A percentile compares a stretch with the other conserved stretches of the same genome.
phyloP scores from a whole-genome alignment of 2,888 invertebrate genomes.

The Apocheima hispidaria region DNA sequence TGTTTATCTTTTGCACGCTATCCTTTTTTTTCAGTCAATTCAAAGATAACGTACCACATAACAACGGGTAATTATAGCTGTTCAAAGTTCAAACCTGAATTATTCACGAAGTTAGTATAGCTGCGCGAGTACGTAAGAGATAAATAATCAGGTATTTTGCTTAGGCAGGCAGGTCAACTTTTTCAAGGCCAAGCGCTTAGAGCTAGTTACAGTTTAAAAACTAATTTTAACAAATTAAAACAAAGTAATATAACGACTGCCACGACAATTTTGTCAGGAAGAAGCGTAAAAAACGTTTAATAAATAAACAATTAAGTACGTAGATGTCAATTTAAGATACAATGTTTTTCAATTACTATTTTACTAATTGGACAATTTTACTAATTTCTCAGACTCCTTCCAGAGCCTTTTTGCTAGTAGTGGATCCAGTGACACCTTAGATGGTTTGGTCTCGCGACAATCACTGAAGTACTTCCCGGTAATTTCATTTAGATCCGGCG shows the following conservation, averaged over 20 bases:
- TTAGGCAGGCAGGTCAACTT: background rate
- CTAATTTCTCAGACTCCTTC: constrained; percentile 87
- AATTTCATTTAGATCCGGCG: constrained; percentile 85
- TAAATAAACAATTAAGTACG: background rate
- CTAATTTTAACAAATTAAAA: no score
- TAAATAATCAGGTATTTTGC: background rate
- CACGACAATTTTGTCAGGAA: constrained; percentile 1
- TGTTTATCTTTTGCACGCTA: no score
- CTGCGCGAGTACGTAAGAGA: background rate
- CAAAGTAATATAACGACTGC: constrained; percentile 21
- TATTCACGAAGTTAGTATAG: background rate
- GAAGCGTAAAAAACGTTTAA: constrained; percentile 12
- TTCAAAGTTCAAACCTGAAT: background rate
- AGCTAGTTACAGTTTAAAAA: no score
- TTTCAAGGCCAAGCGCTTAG: background rate
- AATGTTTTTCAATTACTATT: constrained; percentile 33
- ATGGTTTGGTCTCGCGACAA: constrained; percentile 79
- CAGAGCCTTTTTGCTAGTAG: constrained; percentile 87
- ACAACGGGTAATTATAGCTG: no score
- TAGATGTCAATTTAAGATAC: background rate
- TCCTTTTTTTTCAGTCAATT: no score
- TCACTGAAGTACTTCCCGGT: constrained; percentile 89
- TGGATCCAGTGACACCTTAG: constrained; percentile 82
- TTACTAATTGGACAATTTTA: constrained; percentile 61
- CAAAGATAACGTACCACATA: no score